Evolutionary conservation across 2,888 invertebrate genomes (phyloP), one percentile per base, ranked within the genome.

Genomic region (Seira ritae): DNA sequence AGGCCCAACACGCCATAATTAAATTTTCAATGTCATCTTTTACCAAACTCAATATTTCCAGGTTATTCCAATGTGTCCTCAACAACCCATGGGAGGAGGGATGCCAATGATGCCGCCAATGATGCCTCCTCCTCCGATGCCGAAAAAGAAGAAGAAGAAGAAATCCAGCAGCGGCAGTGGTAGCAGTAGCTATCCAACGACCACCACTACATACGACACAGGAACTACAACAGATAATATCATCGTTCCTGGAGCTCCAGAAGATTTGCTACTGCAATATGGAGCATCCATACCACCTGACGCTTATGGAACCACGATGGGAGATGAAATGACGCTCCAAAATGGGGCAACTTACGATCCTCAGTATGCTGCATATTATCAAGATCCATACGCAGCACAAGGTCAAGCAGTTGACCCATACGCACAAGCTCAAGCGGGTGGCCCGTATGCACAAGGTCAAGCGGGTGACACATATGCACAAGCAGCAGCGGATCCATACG

Each of bases 1-100:
- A 31, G n/a, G 31, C 31, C 2, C 8, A 31, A 31, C 8, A n/a
- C 31, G 31, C 31, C 31, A 8, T 4, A 31, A n/a, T 68, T 2
- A 6, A 68, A 24, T 23, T 12, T 31, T 55, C 19, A 55, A 6
- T 55, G 2, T 55, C 19, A 17, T 3, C n/a, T 55, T 17, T 19
- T 46, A 10, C 46, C 46, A 46, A 46, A 46, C 46, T 55, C n/a
- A 6, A 6, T 55, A 3, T 31, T 31, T 3, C 6, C 19, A 80
- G 77, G 72, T 78, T 23, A 76, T 80, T 50, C 84, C 84, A 62
- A 84, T 84, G 84, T 76, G 84, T 24, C 67, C 72, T 10, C 79
- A 79, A 68, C 72, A 73, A 68, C 72, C 79, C 3, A 46, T 8
- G 22, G 23, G 65, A 20, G 66, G 65, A 10, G 17, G 22, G 12